Evolutionary conservation across 2,888 invertebrate species (phyloP).

Genomic region (Formica aserva): DNA sequence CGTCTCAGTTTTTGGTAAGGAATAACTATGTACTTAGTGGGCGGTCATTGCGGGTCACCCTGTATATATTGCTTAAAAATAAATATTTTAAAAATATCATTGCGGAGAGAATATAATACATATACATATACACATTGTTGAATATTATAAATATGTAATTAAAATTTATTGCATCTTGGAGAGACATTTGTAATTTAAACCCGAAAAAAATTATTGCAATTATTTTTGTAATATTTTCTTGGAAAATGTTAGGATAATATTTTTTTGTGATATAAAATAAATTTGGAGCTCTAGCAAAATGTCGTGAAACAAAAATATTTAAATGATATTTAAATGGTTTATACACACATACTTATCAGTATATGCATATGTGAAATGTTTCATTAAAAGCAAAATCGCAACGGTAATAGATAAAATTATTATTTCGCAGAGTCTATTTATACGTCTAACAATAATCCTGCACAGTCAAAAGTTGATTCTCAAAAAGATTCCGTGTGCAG

Average conservation of each 20-base stretch:
- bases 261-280: background rate
- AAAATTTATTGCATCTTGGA: background rate
- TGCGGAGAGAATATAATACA: too few relatives aligned
- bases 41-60: too few relatives aligned
- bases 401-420: background rate
- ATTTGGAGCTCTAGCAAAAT: background rate
- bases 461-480: background rate
- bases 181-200: background rate
- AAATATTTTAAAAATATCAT: constrained; percentile 8
- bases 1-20: too few relatives aligned
- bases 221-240: background rate
- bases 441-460: too few relatives aligned
- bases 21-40: too few relatives aligned
- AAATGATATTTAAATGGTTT: background rate
- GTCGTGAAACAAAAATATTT: constrained; percentile 22
- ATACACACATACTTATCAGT: background rate
- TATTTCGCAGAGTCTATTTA: background rate
- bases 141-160: background rate
- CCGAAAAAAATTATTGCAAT: background rate
- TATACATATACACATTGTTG: background rate
- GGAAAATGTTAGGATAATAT: background rate
- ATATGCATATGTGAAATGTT: constrained; percentile 14
- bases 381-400: background rate
- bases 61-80: background rate
- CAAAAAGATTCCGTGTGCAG: constrained; percentile 5